A percentile compares a stretch with the other conserved stretches of the same genome.
Conservation (phyloP, 2,113 vertebrate species). For the Lanius ludovicianus region DNA sequence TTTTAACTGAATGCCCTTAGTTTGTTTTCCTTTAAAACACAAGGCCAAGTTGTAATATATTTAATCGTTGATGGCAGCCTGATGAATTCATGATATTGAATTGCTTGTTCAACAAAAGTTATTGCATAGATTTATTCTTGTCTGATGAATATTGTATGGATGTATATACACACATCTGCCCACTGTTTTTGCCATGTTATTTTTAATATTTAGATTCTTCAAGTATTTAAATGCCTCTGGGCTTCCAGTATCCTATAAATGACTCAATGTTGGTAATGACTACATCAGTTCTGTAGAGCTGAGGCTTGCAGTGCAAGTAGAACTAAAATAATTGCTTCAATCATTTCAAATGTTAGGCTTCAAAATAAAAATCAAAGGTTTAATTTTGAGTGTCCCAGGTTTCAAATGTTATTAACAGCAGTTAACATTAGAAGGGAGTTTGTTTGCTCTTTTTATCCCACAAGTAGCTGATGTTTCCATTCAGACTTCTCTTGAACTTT, state of each 20-base stretch:
- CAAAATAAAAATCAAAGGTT: conserved; percentile 46
- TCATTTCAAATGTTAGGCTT: conserved; percentile 41
- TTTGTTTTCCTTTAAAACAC: neutral
- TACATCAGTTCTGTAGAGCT: conserved; percentile 29
- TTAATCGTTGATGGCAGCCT: neutral
- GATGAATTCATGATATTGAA: neutral
- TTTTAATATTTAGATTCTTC: conserved; percentile 44
- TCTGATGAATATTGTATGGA: neutral
- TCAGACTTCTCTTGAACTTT: neutral
- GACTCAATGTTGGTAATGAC: conserved; percentile 26
- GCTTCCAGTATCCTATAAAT: conserved; percentile 38
- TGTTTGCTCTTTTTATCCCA: neutral
- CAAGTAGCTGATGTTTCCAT: neutral
- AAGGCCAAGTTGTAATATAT: neutral
- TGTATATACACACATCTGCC: neutral
- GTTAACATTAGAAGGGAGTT: neutral
- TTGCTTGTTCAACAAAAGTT: neutral
- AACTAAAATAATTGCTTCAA: conserved; percentile 38
- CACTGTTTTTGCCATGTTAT: neutral
- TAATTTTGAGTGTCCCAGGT: conserved; percentile 27
- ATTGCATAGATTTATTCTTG: neutral
- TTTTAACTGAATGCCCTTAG: neutral
- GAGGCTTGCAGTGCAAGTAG: conserved; percentile 31
- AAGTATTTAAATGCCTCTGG: conserved; percentile 46
- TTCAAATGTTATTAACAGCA: neutral